Conservation (phyloP, 1,140 invertebrate species). For the Brachionus plicatilis region DNA sequence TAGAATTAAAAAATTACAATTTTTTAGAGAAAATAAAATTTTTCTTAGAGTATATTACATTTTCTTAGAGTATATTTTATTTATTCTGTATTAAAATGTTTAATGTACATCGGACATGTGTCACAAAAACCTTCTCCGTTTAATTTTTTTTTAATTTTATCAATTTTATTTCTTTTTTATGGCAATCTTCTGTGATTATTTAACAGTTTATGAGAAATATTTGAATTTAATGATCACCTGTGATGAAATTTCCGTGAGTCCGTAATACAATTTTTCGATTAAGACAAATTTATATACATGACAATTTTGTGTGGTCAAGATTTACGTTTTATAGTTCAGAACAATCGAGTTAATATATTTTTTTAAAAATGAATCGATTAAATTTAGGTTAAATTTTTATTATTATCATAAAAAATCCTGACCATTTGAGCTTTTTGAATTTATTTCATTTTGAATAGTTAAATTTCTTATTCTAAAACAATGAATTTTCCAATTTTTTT, state of each 20-base stretch:
- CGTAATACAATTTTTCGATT: not conserved
- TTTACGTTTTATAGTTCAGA: not conserved
- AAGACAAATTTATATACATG: not conserved
- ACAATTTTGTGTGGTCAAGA: not conserved
- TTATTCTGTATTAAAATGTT: too few species aligned
- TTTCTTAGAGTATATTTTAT: too few species aligned
- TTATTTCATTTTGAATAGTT: not conserved
- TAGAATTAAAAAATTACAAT: too few species aligned
- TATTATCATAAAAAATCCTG: conserved; percentile 18
- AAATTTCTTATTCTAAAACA: not conserved
- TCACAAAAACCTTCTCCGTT: too few species aligned
- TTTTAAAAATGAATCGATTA: not conserved
- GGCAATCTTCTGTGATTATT: too few species aligned
- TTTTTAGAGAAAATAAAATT: too few species aligned
- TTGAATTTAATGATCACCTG: not conserved
- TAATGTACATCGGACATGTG: too few species aligned
- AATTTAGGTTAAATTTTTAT: not conserved
- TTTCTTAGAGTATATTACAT: too few species aligned
- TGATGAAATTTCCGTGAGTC: too few species aligned
- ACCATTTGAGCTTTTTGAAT: not conserved
- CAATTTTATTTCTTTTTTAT: too few species aligned
- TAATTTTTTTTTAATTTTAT: too few species aligned
- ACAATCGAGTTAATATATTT: not conserved
- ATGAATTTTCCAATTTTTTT: not conserved
- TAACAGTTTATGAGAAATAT: too few species aligned